These are phyloP conservation scores for Trachops cirrhosus DNA, from an alignment of 2,797 vertebrate species.

Conservation along the genomic window DNA sequence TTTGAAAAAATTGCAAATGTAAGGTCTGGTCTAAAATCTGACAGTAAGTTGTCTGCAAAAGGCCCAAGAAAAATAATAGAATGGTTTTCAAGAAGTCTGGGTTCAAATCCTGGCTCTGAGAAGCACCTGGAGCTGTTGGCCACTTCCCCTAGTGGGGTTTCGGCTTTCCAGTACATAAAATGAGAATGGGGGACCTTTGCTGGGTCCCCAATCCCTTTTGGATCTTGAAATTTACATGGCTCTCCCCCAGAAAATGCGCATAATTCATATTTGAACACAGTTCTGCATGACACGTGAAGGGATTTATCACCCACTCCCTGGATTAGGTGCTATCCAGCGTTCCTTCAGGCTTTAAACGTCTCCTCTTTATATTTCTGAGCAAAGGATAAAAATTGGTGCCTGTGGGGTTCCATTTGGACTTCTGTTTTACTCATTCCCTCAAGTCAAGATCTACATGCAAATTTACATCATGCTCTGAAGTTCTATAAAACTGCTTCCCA, in stretches of 20 bases:
- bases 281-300: background rate
- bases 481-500: background rate
- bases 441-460: background rate
- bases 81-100: background rate
- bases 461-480: background rate
- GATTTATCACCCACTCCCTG: background rate
- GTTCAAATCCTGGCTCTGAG: background rate
- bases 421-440: background rate
- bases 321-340: background rate
- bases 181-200: background rate
- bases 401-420: background rate
- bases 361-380: background rate
- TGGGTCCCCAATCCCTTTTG: background rate
- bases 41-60: background rate
- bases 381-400: background rate
- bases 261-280: background rate
- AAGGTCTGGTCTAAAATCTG: background rate
- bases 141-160: background rate
- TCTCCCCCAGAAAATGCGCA: background rate
- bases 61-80: background rate
- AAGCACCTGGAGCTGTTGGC: background rate
- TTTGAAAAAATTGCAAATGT: background rate
- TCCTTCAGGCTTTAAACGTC: background rate
- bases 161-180: background rate
- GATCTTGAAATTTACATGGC: background rate